A percentile compares a stretch with the other conserved stretches of the same genome.
Evolutionary conservation across 2,113 vertebrate genomes (phyloP).

Genomic region (Cyprinodon tularosa): DNA sequence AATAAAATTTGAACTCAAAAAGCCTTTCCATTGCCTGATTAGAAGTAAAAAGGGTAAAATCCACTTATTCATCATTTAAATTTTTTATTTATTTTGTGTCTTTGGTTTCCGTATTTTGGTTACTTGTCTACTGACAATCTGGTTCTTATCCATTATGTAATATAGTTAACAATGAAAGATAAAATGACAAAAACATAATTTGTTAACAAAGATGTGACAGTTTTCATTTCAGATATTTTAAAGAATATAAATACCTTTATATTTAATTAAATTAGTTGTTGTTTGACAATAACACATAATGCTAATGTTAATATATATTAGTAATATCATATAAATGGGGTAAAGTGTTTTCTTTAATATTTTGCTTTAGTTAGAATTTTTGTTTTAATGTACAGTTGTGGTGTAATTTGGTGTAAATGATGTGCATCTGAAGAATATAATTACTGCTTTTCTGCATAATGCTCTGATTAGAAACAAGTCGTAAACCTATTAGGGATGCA

Average conservation of each 20-base stretch:
- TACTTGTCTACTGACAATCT: background rate
- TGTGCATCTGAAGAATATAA: constrained; percentile 13
- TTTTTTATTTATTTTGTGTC: too few species aligned
- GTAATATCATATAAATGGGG: background rate
- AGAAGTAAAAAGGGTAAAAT: background rate
- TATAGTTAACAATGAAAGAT: too few species aligned
- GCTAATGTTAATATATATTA: background rate
- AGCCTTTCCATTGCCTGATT: background rate
- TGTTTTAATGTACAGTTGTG: background rate
- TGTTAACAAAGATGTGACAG: background rate
- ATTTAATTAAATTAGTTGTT: background rate
- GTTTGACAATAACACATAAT: background rate
- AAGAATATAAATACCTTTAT: background rate
- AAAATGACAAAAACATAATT: background rate
- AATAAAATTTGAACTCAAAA: background rate
- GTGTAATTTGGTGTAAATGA: constrained; percentile 20
- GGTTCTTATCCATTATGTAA: background rate
- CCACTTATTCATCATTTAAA: background rate
- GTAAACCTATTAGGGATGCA: constrained; percentile 21
- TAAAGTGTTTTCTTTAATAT: background rate
- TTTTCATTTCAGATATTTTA: background rate
- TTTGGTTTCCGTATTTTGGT: background rate
- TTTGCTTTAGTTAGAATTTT: background rate
- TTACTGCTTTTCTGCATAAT: constrained; percentile 28
- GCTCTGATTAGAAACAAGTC: constrained; percentile 39